Base-by-base conservation (phyloP, 2,888 invertebrate genomes). In the Monoplex corrugatus region DNA sequence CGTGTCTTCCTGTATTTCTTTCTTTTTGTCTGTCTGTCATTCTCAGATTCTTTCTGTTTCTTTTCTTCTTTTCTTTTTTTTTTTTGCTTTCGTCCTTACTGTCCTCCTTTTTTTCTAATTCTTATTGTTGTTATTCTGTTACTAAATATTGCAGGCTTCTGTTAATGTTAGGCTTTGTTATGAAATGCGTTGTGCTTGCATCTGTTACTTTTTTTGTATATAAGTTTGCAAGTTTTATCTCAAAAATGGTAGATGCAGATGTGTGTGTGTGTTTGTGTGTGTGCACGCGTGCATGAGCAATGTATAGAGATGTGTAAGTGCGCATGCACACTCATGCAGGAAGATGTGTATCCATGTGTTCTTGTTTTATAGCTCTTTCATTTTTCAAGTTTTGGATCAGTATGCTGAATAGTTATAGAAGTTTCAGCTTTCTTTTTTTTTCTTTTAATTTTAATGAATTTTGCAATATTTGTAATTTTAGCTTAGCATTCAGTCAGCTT, bases 211-310 rank as follows among this genome's bases (percentile, higher is more conserved):
- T n/a, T 28, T 68, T 38, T 75, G n/a, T 72, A n/a, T 72, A 10
- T 23, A n/a, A n/a, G n/a, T n/a, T 32, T 2, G 32, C 35, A 57
- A 0, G 23, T 57, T 57, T 19, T 57, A 19, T 57, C 13, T 57
- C 16, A 57, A 13, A 1, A 35, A 32, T 35, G 16, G 75, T 75
- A 38, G 32, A 16, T 75, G 75, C 13, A 16, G 8, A 38, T 75
- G 75, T 38, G 2, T 38, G 43, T 82, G 82, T 82, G 0, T 82
- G 82, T 43, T 19, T 82, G 43, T 82, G 82, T 82, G 82, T 82
- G 44, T 82, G 82, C 44, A 38, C 35, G 78, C 23, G 35, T 38
- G 78, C 35, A 38, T 78, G n/a, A n/a, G n/a, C n/a, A n/a, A n/a
- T n/a, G n/a, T n/a, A n/a, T n/a, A n/a, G n/a, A n/a, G n/a, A n/a